These are phyloP conservation scores for Shinisaurus crocodilurus DNA, from an alignment of 2,113 vertebrate genomes.

Conservation along the genomic window DNA sequence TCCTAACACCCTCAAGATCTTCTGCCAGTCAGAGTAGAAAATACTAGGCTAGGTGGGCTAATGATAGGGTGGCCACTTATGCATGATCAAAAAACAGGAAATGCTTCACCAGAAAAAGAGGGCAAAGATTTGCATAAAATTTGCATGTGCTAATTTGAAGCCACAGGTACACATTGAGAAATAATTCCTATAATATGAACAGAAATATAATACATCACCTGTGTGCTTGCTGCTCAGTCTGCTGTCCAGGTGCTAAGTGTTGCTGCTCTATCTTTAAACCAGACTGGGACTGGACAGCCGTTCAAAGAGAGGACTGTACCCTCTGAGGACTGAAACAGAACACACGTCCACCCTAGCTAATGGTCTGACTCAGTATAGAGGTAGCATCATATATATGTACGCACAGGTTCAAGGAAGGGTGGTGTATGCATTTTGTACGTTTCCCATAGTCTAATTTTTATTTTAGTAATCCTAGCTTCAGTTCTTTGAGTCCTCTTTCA, in stretches of 20 bases:
- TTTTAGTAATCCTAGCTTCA: slow-evolving; percentile 49
- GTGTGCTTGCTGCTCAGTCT: no score
- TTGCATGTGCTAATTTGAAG: neutral
- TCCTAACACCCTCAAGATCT: neutral
- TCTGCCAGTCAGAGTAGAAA: neutral
- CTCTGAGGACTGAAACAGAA: no score
- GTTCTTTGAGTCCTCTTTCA: neutral
- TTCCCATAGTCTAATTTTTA: slow-evolving; percentile 45
- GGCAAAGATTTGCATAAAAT: neutral
- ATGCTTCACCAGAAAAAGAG: neutral
- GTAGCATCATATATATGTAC: no score
- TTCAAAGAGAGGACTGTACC: no score
- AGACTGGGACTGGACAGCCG: no score
- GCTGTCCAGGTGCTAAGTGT: no score
- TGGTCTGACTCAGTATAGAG: no score
- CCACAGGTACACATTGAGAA: neutral
- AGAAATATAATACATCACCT: no score
- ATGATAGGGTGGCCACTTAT: neutral
- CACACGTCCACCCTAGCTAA: no score
- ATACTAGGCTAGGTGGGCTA: neutral
- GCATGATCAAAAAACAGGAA: neutral
- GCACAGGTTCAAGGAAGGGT: neutral
- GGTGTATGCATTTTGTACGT: neutral
- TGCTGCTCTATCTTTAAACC: no score
- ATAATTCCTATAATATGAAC: no score